phyloP scores from a whole-genome alignment of 2,113 vertebrate species.

The Apeltes quadracus region DNA sequence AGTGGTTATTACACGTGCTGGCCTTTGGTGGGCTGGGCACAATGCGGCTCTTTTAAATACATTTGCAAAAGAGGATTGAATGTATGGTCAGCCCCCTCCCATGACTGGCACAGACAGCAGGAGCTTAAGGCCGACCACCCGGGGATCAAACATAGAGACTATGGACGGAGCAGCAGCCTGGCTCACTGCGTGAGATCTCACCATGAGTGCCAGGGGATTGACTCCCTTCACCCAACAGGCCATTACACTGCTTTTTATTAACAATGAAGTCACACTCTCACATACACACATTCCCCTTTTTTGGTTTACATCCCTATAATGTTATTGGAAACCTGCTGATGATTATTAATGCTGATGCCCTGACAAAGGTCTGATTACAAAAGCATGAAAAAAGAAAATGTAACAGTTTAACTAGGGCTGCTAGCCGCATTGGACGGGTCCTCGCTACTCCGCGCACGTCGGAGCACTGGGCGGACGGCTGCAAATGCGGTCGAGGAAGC shows the following conservation, averaged over 20 bases:
- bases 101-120: conserved; percentile 70
- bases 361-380: neutral
- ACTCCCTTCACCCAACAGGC: conserved; percentile 17
- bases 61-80: conserved; percentile 68
- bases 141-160: conserved; percentile 58
- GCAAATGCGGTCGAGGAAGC: too few species aligned
- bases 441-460: too few species aligned
- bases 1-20: conserved; percentile 56
- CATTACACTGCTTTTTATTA: conserved; percentile 36
- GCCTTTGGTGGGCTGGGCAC: conserved; percentile 37
- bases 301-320: too few species aligned
- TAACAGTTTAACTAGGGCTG: neutral
- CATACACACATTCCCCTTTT: neutral
- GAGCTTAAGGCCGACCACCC: conserved; percentile 69
- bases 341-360: neutral
- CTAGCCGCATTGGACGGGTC: too few species aligned
- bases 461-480: too few species aligned
- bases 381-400: neutral
- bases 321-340: neutral
- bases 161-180: conserved; percentile 45
- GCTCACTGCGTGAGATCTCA: conserved; percentile 61
- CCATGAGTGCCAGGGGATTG: conserved; percentile 22
- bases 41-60: conserved; percentile 67
- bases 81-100: conserved; percentile 42
- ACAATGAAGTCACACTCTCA: conserved; percentile 6